phyloP scores from a whole-genome alignment of 2,113 vertebrate genomes.

The Heliornis fulica region DNA sequence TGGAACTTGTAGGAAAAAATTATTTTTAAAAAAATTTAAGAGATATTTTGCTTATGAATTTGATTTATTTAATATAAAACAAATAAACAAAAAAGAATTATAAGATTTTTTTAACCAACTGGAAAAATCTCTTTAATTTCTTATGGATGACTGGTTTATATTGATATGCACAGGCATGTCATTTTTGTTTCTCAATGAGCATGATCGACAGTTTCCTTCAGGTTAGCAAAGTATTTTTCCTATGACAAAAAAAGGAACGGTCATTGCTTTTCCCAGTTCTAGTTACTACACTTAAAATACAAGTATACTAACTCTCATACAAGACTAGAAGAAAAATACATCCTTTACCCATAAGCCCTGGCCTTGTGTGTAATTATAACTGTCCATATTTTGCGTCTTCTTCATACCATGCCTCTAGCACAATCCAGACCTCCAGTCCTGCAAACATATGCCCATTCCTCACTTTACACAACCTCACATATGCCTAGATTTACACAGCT shows the following conservation, averaged over 20 bases:
- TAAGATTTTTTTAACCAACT: not conserved
- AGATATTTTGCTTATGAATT: not conserved
- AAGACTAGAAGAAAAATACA: not conserved
- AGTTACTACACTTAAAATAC: not conserved
- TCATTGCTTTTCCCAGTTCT: not conserved
- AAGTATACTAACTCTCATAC: not conserved
- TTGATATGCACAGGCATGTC: rapidly evolving
- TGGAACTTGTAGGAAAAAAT: not conserved
- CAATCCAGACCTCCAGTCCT: not conserved
- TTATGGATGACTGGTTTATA: not conserved
- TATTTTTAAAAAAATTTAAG: not conserved
- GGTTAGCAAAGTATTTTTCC: not conserved
- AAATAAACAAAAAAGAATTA: not conserved
- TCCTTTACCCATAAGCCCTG: not conserved
- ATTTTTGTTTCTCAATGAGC: not conserved
- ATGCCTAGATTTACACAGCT: not conserved
- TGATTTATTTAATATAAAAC: not conserved
- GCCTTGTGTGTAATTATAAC: not conserved
- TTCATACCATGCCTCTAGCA: constrained; percentile 7
- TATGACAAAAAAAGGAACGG: not conserved
- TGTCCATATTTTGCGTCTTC: constrained; percentile 4
- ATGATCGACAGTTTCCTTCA: not conserved
- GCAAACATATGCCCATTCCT: constrained; percentile 19
- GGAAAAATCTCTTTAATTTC: not conserved
- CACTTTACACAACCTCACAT: constrained; percentile 37